phyloP scores from a whole-genome alignment of 2,113 vertebrate species.

The Hyla sarda region DNA sequence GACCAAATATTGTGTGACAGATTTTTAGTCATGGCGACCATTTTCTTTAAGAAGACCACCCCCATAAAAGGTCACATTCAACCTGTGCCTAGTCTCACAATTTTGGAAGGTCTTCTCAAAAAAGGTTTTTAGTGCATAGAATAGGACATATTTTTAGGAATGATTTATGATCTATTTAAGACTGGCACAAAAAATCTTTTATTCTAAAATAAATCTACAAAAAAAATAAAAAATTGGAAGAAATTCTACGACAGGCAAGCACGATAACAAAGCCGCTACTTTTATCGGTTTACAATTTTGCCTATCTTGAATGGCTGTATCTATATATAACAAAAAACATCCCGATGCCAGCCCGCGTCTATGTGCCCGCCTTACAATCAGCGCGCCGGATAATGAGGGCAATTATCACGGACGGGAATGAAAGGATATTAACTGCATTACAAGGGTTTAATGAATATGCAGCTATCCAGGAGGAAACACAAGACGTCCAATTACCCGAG shows the following conservation, averaged over 20 bases:
- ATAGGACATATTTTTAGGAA: too few species aligned
- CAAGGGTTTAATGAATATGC: conserved; percentile 30
- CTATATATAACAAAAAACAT: neutral
- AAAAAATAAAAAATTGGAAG: neutral
- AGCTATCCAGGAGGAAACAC: neutral
- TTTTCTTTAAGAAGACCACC: too few species aligned
- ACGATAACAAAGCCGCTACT: neutral
- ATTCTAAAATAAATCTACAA: neutral
- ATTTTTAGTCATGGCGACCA: too few species aligned
- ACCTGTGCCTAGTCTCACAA: too few species aligned
- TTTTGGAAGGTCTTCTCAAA: too few species aligned
- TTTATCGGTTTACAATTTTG: neutral
- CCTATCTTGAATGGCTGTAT: neutral
- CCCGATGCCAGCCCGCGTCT: neutral
- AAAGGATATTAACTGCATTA: conserved; percentile 37
- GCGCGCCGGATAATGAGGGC: conserved; percentile 41
- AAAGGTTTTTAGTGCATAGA: too few species aligned
- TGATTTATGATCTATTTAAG: neutral
- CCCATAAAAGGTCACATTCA: too few species aligned
- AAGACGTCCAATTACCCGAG: conserved; percentile 10
- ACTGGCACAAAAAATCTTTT: neutral
- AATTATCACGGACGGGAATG: conserved; percentile 39
- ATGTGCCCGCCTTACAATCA: conserved; percentile 48
- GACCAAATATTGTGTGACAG: too few species aligned
- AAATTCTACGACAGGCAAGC: neutral